Percentiles rank a stretch among this genome's conserved stretches.
Evolutionary conservation across 2,113 vertebrate genomes (phyloP).

Genomic region (Willisornis vidua): DNA sequence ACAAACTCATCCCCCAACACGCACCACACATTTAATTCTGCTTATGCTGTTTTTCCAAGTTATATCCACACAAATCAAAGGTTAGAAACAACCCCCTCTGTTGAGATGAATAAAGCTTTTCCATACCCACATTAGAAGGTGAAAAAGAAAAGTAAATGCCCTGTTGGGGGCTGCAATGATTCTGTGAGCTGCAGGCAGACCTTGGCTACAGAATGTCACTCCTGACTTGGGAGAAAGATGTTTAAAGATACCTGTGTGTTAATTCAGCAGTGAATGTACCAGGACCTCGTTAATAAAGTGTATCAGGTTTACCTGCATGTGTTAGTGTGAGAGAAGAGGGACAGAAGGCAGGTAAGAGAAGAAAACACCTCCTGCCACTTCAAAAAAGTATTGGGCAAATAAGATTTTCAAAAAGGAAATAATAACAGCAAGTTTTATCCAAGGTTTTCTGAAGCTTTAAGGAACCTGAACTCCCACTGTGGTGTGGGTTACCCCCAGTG

Average conservation of each 20-base stretch:
- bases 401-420: not conserved
- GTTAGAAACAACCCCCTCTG: not conserved
- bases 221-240: not conserved
- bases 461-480: not conserved
- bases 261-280: not conserved
- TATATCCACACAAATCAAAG: not conserved
- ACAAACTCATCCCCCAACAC: not conserved
- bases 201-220: not conserved
- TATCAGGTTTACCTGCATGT: not conserved
- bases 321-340: not conserved
- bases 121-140: fast-evolving
- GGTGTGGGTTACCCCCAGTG: not conserved
- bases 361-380: not conserved
- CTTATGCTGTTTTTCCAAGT: not conserved
- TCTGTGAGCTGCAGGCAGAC: not conserved
- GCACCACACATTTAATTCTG: not conserved
- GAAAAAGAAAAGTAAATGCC: not conserved
- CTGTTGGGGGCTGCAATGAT: too few relatives aligned
- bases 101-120: not conserved
- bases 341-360: not conserved
- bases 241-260: not conserved
- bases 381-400: not conserved
- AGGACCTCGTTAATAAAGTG: not conserved
- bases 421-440: not conserved
- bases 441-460: not conserved